These are phyloP conservation scores for Sinonovacula constricta DNA, from an alignment of 1,140 invertebrate genomes.

Conservation along the genomic window DNA sequence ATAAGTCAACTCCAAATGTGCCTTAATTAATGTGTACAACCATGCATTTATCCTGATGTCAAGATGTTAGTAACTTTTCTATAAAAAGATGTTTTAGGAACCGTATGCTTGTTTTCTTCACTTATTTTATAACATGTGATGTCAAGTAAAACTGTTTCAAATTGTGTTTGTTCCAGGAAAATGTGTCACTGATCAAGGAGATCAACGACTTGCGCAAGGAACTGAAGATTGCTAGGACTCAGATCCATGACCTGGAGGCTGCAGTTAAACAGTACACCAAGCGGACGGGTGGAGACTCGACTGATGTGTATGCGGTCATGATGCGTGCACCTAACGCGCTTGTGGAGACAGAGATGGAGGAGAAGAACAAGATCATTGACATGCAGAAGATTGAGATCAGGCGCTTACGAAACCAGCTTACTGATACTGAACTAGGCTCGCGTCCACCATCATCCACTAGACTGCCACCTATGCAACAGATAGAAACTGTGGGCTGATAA, in stretches of 20 bases:
- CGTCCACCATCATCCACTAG: slow-evolving; percentile 62
- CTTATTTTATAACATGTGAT: neutral
- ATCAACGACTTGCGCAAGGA: slow-evolving; percentile 86
- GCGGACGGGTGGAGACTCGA: slow-evolving; percentile 81
- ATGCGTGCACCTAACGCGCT: slow-evolving; percentile 82
- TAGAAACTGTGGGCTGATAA: slow-evolving; percentile 38
- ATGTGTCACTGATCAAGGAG: slow-evolving; percentile 86
- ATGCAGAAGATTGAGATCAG: slow-evolving; percentile 76
- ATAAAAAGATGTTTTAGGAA: neutral
- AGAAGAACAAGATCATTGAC: slow-evolving; percentile 78
- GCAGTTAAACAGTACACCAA: slow-evolving; percentile 82
- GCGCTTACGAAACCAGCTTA: slow-evolving; percentile 68
- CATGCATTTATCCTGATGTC: neutral
- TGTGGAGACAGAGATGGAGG: slow-evolving; percentile 83
- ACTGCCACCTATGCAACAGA: slow-evolving; percentile 63
- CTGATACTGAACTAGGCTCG: slow-evolving; percentile 66
- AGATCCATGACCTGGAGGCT: slow-evolving; percentile 85
- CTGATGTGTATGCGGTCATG: slow-evolving; percentile 81
- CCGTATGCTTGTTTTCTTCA: neutral
- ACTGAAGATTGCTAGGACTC: slow-evolving; percentile 82
- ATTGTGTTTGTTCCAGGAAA: slow-evolving; percentile 82
- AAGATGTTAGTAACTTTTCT: neutral
- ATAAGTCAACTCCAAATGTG: neutral
- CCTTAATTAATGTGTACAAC: neutral
- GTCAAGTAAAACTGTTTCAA: neutral